These are phyloP conservation scores for Pipa parva DNA, from an alignment of 2,113 vertebrate genomes.

Conservation along the genomic window DNA sequence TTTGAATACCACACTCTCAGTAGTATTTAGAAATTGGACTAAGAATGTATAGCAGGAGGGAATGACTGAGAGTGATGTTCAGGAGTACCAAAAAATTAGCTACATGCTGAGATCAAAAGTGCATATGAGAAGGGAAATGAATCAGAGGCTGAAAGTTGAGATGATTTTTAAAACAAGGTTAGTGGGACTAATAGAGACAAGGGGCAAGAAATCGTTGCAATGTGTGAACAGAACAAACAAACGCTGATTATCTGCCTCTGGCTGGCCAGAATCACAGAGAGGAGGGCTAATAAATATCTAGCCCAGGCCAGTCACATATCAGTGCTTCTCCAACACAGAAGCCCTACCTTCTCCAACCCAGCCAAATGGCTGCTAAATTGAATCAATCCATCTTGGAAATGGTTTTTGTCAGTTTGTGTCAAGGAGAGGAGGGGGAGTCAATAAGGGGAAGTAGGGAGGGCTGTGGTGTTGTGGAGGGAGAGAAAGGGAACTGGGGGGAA, in stretches of 20 bases:
- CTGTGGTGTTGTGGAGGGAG: conserved; percentile 51
- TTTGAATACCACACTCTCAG: no score
- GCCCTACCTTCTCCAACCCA: conserved; percentile 64
- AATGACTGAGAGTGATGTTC: not conserved
- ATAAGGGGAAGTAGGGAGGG: conserved; percentile 51
- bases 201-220: not conserved
- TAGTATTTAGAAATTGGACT: not conserved
- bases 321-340: conserved; percentile 55
- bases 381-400: conserved; percentile 86
- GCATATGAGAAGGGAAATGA: not conserved
- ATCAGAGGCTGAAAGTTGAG: not conserved
- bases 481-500: conserved; percentile 32
- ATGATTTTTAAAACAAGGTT: not conserved
- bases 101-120: not conserved
- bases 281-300: conserved; percentile 55
- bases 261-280: conserved; percentile 42
- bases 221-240: conserved; percentile 4
- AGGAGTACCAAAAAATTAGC: no score
- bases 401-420: conserved; percentile 76
- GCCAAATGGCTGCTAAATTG: conserved; percentile 77
- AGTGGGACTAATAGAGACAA: not conserved
- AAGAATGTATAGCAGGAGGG: not conserved
- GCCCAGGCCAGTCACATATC: conserved; percentile 58
- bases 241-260: conserved; percentile 46
- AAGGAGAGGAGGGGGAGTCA: conserved; percentile 62